Conservation (phyloP, 2,888 invertebrate species). For the Brachynemurus nebulosus region DNA sequence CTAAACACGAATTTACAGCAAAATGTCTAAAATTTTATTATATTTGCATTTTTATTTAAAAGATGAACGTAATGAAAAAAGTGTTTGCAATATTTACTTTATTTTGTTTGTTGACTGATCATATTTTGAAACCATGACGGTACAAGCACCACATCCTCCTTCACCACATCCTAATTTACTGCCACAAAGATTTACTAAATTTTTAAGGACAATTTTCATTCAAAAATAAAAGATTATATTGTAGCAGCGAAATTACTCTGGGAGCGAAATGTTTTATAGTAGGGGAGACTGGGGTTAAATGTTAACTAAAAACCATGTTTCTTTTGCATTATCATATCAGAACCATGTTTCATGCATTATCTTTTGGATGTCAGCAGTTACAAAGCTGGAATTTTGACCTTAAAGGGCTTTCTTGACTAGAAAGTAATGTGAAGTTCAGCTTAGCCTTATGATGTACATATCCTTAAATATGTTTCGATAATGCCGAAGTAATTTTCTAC, state of each 20-base stretch:
- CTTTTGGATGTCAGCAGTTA: no score
- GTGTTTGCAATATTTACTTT: slow-evolving; percentile 37
- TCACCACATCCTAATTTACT: slow-evolving; percentile 89
- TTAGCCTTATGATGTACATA: no score
- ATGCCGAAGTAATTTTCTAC: no score
- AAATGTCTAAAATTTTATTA: slow-evolving; percentile 42
- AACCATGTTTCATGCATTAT: no score
- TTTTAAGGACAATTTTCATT: slow-evolving; percentile 16
- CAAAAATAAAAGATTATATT: neutral
- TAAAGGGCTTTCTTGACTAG: no score
- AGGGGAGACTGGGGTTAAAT: no score
- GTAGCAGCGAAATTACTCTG: neutral
- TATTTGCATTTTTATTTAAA: no score
- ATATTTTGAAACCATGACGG: slow-evolving; percentile 77
- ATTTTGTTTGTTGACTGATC: slow-evolving; percentile 39
- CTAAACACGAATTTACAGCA: slow-evolving; percentile 80
- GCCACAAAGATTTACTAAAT: slow-evolving; percentile 57
- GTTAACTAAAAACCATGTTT: neutral
- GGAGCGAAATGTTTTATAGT: no score
- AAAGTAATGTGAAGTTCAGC: no score
- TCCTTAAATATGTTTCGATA: no score
- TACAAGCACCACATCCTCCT: slow-evolving; percentile 92
- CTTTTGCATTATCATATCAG: no score
- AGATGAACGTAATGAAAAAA: slow-evolving; percentile 29
- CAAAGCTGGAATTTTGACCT: no score